A percentile compares a stretch with the other conserved stretches of the same genome.
Evolutionary conservation across 2,888 invertebrate genomes (phyloP).

Genomic region (Nasonovia ribisnigri): DNA sequence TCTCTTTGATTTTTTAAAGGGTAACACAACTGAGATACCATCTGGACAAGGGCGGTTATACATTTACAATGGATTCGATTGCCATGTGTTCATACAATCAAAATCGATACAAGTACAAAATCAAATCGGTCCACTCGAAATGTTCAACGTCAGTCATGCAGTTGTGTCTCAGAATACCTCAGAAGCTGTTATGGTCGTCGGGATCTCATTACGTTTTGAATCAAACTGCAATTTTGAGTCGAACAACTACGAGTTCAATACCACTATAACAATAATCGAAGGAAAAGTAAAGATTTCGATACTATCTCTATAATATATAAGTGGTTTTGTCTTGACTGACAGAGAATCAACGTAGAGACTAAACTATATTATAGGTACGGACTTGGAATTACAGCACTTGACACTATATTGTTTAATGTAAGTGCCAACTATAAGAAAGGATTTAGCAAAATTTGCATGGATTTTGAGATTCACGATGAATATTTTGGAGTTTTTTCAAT

Average conservation of each 20-base stretch:
- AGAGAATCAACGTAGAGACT: neutral
- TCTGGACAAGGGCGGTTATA: slow-evolving; percentile 2
- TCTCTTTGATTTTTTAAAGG: neutral
- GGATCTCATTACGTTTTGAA: neutral
- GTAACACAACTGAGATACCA: neutral
- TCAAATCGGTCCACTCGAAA: neutral
- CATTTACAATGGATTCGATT: slow-evolving; percentile 56
- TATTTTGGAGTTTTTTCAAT: too few relatives aligned
- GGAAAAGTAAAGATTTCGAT: slow-evolving; percentile 19
- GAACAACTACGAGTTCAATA: neutral
- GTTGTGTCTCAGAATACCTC: neutral
- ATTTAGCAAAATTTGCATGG: neutral
- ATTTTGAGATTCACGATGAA: too few relatives aligned
- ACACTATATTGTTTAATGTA: neutral
- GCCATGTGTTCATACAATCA: neutral
- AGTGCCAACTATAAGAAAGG: neutral
- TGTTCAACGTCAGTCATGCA: neutral
- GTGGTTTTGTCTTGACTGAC: neutral
- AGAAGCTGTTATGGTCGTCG: neutral
- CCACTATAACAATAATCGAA: neutral
- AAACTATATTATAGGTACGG: neutral
- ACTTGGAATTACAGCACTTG: neutral
- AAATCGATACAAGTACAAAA: neutral
- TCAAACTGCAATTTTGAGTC: slow-evolving; percentile 7
- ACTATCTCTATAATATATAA: neutral